Conservation (phyloP, 2,797 vertebrate species). For the Bradypus variegatus region DNA sequence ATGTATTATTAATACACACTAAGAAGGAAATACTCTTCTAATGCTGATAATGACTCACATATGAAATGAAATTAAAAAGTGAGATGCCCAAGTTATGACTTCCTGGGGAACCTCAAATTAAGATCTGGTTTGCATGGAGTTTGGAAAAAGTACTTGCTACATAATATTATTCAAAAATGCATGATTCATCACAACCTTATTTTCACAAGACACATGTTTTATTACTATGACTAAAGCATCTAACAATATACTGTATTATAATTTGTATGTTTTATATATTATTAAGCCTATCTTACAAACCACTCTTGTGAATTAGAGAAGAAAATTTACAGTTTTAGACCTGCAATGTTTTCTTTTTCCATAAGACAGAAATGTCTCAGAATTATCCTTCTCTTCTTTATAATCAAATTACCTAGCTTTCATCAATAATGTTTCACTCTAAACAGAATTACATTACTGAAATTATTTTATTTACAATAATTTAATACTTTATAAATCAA, state of each 20-base stretch:
- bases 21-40: background rate
- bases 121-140: background rate
- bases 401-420: background rate
- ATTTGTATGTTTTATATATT: background rate
- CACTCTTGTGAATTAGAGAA: background rate
- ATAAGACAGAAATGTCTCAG: background rate
- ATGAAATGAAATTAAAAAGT: background rate
- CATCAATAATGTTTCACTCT: background rate
- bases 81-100: background rate
- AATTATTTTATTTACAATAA: background rate
- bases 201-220: background rate
- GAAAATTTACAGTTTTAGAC: background rate
- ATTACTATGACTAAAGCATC: background rate
- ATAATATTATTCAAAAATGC: background rate
- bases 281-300: background rate
- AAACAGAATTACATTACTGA: background rate
- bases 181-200: background rate
- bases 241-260: background rate
- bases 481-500: background rate
- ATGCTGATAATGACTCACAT: background rate
- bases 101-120: background rate
- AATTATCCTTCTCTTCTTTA: background rate
- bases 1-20: background rate
- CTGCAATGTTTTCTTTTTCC: background rate
- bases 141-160: background rate